Base-by-base conservation (phyloP, 2,888 invertebrate genomes). In the Sisyra terminalis region DNA sequence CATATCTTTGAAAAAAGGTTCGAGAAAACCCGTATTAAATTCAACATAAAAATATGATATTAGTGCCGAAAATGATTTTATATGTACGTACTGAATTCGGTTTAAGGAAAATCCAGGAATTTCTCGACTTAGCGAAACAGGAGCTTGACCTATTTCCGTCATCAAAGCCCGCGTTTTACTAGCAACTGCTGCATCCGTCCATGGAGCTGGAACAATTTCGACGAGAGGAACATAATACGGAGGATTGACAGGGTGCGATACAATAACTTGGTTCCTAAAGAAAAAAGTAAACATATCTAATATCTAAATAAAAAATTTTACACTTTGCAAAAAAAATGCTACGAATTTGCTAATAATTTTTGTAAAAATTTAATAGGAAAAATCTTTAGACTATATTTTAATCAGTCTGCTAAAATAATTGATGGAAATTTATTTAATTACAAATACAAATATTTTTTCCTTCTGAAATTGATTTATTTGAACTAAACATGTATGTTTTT, bases 191-290 rank as follows among this genome's bases (percentile, higher is more conserved):
- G 78, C 70, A 41, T 79, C 75, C 0, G 96, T 96, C 89, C 90
- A 93, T 3, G 90, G 87, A 0, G 93, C 87, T 0, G 94, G 94
- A 0, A 94, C 87, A 10, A 97, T 70, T 66, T 97, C 96, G 1
- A 93, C 89, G 36, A 96, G 65, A 0, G 93, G 92, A 16, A 93
- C 88, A 58, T 90, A 94, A 60, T 94, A 94, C 0, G 96, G 96
- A 4, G 96, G 96, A 61, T 96, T 96, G 2, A 93, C 88, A 61
- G 94, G 96, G 64, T 96, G 94, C 0, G 87, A 85, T 10, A 93
- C 87, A 40, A 88, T 70, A 24, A 82, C 70, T 66, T 84, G 71
- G 47, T 60, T 60, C 46, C 61, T 61, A 43, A 35, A 51, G 50
- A 35, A 39, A 46, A 44, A 38, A 34, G 35, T 15, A 13, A 16